Evolutionary conservation across 2,113 vertebrate species (phyloP).

Genomic region (Stigmatopora nigra): DNA sequence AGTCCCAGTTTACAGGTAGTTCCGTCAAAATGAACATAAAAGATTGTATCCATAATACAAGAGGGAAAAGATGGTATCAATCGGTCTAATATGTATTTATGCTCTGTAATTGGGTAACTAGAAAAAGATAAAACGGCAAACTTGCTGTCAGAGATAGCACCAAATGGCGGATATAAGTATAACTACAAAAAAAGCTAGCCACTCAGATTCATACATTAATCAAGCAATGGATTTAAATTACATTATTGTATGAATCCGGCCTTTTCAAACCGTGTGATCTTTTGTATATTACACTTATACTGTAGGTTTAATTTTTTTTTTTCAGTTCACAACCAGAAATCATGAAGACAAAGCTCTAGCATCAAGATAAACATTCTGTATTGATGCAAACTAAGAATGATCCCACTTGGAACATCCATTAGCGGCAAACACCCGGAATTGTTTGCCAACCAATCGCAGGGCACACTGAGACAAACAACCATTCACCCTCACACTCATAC

Average conservation of each 20-base stretch:
- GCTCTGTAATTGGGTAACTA: conserved; percentile 40
- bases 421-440: too few relatives aligned
- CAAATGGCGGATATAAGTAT: conserved; percentile 39
- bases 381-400: background rate
- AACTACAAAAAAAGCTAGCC: conserved; percentile 14
- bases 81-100: conserved; percentile 58
- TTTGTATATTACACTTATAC: background rate
- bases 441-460: too few relatives aligned
- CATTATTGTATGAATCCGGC: background rate
- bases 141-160: conserved; percentile 46
- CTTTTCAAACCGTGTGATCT: background rate
- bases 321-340: background rate
- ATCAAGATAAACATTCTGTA: background rate
- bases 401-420: too few relatives aligned
- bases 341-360: background rate
- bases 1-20: conserved; percentile 44
- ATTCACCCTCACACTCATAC: too few relatives aligned
- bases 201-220: background rate
- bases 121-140: conserved; percentile 23
- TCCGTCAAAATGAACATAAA: conserved; percentile 44
- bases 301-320: background rate
- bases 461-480: too few relatives aligned
- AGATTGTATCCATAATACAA: conserved; percentile 61
- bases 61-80: conserved; percentile 56
- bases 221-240: background rate